Conservation (phyloP, 2,888 invertebrate genomes). For the Protonemura montana region DNA sequence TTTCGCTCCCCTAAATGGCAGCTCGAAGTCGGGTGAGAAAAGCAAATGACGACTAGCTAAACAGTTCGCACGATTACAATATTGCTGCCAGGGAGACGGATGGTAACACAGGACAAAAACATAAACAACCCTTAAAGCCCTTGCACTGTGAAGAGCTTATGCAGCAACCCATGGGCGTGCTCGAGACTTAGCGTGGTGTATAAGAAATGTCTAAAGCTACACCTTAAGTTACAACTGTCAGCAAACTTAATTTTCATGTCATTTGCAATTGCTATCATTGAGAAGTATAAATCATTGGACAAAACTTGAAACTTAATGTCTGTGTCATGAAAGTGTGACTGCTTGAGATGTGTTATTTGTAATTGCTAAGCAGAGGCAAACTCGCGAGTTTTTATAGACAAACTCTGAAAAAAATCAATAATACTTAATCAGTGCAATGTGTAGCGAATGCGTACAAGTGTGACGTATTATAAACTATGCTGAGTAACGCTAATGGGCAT, state of each 20-base stretch:
- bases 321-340: background rate
- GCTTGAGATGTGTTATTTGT: background rate
- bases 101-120: slow-evolving; percentile 12
- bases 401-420: background rate
- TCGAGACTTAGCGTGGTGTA: background rate
- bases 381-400: background rate
- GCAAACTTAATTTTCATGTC: background rate
- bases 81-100: background rate
- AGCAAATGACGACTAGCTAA: slow-evolving; percentile 9
- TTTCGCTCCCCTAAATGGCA: background rate
- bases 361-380: background rate
- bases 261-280: slow-evolving; percentile 12
- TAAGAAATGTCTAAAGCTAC: slow-evolving; percentile 14
- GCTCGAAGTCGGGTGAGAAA: background rate
- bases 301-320: slow-evolving; percentile 12
- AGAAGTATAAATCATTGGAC: slow-evolving; percentile 12
- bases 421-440: background rate
- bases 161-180: background rate
- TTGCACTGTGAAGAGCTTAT: background rate
- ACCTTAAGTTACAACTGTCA: slow-evolving; percentile 14
- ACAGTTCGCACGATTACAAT: slow-evolving; percentile 25
- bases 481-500: background rate
- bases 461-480: background rate
- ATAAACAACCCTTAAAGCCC: slow-evolving; percentile 1
- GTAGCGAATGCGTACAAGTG: background rate